Conservation (phyloP, 64 coral and sea anemone genomes). For the Porites lutea region DNA sequence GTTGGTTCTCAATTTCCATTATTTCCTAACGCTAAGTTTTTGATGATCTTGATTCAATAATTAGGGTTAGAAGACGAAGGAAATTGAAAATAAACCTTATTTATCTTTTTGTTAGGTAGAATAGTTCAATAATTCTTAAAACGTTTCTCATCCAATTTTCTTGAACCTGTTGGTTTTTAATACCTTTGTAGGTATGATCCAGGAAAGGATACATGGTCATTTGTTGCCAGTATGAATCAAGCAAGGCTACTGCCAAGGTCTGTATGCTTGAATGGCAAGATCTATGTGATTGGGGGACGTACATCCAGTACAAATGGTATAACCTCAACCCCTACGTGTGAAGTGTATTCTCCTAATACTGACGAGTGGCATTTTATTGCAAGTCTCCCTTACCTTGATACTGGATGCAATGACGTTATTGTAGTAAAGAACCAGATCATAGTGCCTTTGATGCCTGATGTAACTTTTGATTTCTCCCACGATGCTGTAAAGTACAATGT, state of each 20-base stretch:
- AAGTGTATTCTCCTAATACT: constrained; percentile 49
- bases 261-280: constrained; percentile 49
- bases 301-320: background rate
- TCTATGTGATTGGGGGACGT: constrained; percentile 68
- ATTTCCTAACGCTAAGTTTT: too few relatives aligned
- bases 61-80: too few relatives aligned
- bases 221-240: constrained; percentile 57
- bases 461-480: background rate
- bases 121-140: too few relatives aligned
- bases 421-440: constrained; percentile 39
- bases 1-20: too few relatives aligned
- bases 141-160: too few relatives aligned
- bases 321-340: constrained; percentile 32
- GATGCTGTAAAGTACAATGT: constrained; percentile 13
- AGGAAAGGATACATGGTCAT: constrained; percentile 52
- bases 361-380: constrained; percentile 71
- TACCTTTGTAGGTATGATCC: constrained; percentile 35
- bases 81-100: too few relatives aligned
- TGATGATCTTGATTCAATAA: too few relatives aligned
- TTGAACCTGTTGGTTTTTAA: too few relatives aligned
- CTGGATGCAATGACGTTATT: constrained; percentile 60
- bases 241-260: constrained; percentile 10
- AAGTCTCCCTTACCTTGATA: constrained; percentile 24
- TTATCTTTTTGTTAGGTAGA: too few relatives aligned
- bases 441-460: background rate